Conservation (phyloP, 2,888 invertebrate genomes). For the Sisyra nigra region DNA sequence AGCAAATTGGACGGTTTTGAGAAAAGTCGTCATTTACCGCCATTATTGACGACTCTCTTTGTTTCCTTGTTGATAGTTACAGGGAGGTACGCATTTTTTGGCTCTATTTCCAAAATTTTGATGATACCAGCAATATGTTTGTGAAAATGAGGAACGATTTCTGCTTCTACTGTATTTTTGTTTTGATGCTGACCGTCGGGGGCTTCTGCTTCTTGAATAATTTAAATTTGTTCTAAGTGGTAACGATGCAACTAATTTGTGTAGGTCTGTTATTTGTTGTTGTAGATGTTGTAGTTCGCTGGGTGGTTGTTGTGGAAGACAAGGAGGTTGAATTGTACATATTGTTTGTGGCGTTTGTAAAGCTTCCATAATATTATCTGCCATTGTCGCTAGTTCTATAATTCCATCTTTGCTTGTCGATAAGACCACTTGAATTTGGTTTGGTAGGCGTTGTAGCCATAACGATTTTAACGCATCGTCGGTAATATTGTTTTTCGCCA, state of each 20-base stretch:
- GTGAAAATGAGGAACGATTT: no score
- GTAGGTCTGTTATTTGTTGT: neutral
- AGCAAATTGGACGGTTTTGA: slow-evolving; percentile 6
- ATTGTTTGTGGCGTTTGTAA: neutral
- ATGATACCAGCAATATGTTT: neutral
- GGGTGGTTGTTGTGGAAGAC: neutral
- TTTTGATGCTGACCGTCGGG: no score
- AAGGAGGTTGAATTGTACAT: neutral
- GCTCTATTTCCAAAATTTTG: neutral
- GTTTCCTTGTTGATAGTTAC: neutral
- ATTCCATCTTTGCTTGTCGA: slow-evolving; percentile 7
- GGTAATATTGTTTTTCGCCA: slow-evolving; percentile 9
- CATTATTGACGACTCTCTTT: neutral
- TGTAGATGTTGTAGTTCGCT: neutral
- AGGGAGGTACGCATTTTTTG: neutral
- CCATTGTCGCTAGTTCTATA: slow-evolving; percentile 8
- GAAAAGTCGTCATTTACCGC: neutral
- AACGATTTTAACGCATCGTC: slow-evolving; percentile 11
- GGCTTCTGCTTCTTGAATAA: no score
- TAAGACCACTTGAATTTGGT: slow-evolving; percentile 4
- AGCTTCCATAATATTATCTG: slow-evolving; percentile 10
- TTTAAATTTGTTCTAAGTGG: no score
- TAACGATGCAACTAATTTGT: no score
- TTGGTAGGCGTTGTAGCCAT: slow-evolving; percentile 12
- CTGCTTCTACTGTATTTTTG: no score